Conservation (phyloP, 23 tunicate species). For the Styela plicata region DNA sequence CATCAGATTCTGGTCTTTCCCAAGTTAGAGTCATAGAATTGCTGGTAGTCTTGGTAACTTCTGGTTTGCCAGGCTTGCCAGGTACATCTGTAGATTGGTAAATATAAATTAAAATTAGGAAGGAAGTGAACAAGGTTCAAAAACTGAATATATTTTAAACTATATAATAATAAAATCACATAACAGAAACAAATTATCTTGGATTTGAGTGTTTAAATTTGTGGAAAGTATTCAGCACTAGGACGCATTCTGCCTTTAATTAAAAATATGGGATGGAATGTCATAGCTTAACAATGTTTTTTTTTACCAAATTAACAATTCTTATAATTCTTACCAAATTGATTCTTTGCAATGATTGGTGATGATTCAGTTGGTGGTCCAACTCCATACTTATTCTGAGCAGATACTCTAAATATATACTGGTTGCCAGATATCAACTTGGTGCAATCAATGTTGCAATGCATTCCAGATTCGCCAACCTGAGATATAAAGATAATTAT, state of each 20-base stretch:
- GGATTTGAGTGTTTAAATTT: no score
- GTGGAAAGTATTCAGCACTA: no score
- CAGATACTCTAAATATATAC: slow-evolving; percentile 88
- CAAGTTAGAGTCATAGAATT: slow-evolving; percentile 72
- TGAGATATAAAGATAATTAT: background rate
- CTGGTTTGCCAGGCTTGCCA: slow-evolving; percentile 33
- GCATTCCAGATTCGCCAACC: slow-evolving; percentile 42
- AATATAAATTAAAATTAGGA: no score
- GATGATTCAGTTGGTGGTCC: slow-evolving; percentile 78
- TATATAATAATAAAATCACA: background rate
- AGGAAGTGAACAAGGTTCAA: no score
- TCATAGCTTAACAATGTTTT: background rate
- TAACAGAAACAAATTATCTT: no score
- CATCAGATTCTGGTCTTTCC: slow-evolving; percentile 79
- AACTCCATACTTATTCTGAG: slow-evolving; percentile 76
- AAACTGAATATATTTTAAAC: background rate
- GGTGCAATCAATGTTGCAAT: slow-evolving; percentile 35
- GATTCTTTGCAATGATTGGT: slow-evolving; percentile 66
- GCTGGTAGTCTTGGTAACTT: slow-evolving; percentile 34
- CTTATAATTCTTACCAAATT: slow-evolving; percentile 20
- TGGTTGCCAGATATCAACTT: slow-evolving; percentile 79
- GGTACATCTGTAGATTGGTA: slow-evolving; percentile 12
- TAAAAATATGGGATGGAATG: no score
- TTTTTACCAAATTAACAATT: background rate
- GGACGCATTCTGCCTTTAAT: no score